Base-by-base conservation (phyloP, 2,888 invertebrate genomes). In the Drosophila robusta region DNA sequence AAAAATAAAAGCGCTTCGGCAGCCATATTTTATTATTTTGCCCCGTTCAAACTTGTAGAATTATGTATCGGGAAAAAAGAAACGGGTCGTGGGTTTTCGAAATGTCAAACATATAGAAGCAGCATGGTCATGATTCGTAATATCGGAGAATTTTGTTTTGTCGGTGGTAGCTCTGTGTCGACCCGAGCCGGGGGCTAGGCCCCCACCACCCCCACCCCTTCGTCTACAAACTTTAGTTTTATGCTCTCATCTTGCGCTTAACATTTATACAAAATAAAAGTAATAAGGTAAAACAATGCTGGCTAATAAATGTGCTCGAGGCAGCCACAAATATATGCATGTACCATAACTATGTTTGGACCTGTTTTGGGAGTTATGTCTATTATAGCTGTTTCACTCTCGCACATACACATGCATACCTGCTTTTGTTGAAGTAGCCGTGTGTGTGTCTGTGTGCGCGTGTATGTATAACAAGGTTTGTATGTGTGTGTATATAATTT, bases 351-450 rank as follows among this genome's bases (percentile, higher is more conserved):
- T 22, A 49, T 51, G 63, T 65, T 67, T 56, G 24, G 51, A 60
- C 45, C 51, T 26, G 47, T 66, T 42, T 61, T 61, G 71, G 68
- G 42, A 56, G 55, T 55, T 75, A 75, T 62, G 63, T 26, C 76
- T 70, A 80, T 86, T 80, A 73, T 68, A 72, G 55, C 78, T 62
- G 44, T 83, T 67, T 80, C 80, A 26, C 72, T 88, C 70, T 44
- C 67, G 14, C 71, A 51, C 80, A 70, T 69, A 14, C 49, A 39
- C 54, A 39, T 11, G 41, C 46, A 52, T 32, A 58, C 49, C 38
- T 26, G 44, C 44, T 50, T 24, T 22, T 55, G 62, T 38, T 61
- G 26, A 51, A 69, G 50, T 70, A 47, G 50, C 47, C n/a, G 22
- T 65, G 39, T 60, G 63, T 71, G 69, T 78, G 42, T 47, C 36